phyloP scores from a whole-genome alignment of 1,140 invertebrate species.

The Ectropis grisescens region DNA sequence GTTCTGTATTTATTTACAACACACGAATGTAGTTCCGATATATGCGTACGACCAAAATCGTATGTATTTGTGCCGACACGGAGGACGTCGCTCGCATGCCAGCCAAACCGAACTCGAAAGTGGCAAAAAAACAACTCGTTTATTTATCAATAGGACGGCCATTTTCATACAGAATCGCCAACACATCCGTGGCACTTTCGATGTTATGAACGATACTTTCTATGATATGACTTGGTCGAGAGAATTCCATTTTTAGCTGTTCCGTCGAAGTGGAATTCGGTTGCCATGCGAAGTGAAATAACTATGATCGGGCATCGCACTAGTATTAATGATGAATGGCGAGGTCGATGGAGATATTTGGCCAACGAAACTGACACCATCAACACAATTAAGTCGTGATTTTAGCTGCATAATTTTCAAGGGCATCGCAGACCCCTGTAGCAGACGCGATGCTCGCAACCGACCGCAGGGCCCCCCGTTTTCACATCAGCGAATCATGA shows the following conservation, averaged over 20 bases:
- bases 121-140: not conserved
- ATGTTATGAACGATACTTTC: slow-evolving; percentile 63
- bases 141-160: slow-evolving; percentile 7
- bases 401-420: slow-evolving; percentile 70
- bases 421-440: slow-evolving; percentile 43
- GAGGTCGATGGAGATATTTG: slow-evolving; percentile 10
- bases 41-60: too few species aligned
- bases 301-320: slow-evolving; percentile 15
- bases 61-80: too few species aligned
- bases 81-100: too few species aligned
- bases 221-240: slow-evolving; percentile 53
- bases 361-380: too few species aligned
- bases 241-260: slow-evolving; percentile 62
- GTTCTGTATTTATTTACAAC: too few species aligned
- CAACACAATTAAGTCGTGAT: slow-evolving; percentile 18
- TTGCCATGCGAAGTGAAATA: slow-evolving; percentile 37
- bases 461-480: slow-evolving; percentile 19
- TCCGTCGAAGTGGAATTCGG: slow-evolving; percentile 27
- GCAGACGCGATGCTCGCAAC: slow-evolving; percentile 10
- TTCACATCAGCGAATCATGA: slow-evolving; percentile 41
- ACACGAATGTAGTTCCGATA: too few species aligned
- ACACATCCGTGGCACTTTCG: slow-evolving; percentile 25
- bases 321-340: slow-evolving; percentile 26
- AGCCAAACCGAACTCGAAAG: too few species aligned
- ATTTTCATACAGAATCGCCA: slow-evolving; percentile 20